Evolutionary conservation across 2,888 invertebrate genomes (phyloP).

Genomic region (Pimpla rufipes): DNA sequence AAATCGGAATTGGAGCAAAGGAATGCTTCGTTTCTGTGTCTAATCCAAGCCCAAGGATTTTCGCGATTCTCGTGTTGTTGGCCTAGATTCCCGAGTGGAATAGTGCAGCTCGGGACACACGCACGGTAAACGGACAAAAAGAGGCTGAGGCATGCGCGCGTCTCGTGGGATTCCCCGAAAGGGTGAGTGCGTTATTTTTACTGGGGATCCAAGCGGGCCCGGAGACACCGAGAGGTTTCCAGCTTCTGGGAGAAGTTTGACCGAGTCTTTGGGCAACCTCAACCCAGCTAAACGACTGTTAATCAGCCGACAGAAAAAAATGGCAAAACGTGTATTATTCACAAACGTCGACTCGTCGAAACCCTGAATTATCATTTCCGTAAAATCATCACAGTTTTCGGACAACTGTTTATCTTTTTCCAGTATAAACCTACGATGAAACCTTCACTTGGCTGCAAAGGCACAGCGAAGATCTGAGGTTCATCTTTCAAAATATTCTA

Average conservation of each 20-base stretch:
- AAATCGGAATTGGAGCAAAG: background rate
- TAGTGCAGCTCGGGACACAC: conserved; percentile 17
- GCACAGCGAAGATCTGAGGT: too few species aligned
- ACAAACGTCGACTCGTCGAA: background rate
- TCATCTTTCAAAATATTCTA: too few species aligned
- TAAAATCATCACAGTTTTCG: too few species aligned
- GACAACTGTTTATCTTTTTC: too few species aligned
- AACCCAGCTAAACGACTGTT: background rate
- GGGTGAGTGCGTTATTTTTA: conserved; percentile 60
- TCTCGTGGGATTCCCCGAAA: conserved; percentile 61
- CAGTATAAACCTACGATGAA: too few species aligned
- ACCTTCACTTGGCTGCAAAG: too few species aligned
- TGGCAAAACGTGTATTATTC: background rate
- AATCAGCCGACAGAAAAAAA: background rate
- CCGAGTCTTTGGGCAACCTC: background rate
- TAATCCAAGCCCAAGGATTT: conserved; percentile 36
- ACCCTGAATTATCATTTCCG: too few species aligned
- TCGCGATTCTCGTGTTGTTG: conserved; percentile 57
- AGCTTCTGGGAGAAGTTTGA: background rate
- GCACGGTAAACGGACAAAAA: conserved; percentile 36
- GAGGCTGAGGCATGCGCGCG: conserved; percentile 45
- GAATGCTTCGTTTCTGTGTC: conserved; percentile 6
- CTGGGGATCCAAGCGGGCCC: background rate
- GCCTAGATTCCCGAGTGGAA: conserved; percentile 62
- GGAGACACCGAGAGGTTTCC: background rate